phyloP scores from a whole-genome alignment of 1,140 invertebrate species.

The Nilaparvata lugens region DNA sequence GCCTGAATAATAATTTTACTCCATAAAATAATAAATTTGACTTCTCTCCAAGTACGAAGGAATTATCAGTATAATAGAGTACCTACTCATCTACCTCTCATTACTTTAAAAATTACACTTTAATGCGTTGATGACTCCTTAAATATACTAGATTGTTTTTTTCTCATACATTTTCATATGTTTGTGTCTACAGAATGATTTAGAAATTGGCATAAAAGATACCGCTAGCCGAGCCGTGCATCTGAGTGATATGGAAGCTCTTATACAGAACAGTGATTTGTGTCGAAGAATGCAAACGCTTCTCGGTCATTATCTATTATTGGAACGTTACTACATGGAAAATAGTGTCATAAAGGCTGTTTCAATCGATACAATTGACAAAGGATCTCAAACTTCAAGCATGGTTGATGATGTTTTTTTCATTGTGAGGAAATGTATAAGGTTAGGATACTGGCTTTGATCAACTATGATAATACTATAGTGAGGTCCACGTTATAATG shows the following conservation, averaged over 20 bases:
- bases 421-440: conserved; percentile 91
- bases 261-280: conserved; percentile 67
- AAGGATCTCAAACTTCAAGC: conserved; percentile 70
- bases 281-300: conserved; percentile 82
- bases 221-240: not conserved
- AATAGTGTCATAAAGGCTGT: conserved; percentile 94
- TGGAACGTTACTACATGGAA: conserved; percentile 94
- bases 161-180: too few relatives aligned
- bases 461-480: too few relatives aligned
- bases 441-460: conserved; percentile 45
- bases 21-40: too few relatives aligned
- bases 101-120: too few relatives aligned
- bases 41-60: too few relatives aligned
- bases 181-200: conserved; percentile 9
- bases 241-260: conserved; percentile 51
- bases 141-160: too few relatives aligned
- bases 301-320: conserved; percentile 77
- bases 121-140: too few relatives aligned
- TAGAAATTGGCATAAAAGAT: conserved; percentile 11
- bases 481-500: too few relatives aligned
- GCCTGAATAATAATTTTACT: too few relatives aligned
- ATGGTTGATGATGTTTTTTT: conserved; percentile 98
- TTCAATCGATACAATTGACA: conserved; percentile 61
- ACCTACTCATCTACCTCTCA: too few relatives aligned
- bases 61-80: too few relatives aligned